A percentile compares a stretch with the other conserved stretches of the same genome.
Conservation (phyloP, 2,797 vertebrate species). For the Carapus acus region DNA sequence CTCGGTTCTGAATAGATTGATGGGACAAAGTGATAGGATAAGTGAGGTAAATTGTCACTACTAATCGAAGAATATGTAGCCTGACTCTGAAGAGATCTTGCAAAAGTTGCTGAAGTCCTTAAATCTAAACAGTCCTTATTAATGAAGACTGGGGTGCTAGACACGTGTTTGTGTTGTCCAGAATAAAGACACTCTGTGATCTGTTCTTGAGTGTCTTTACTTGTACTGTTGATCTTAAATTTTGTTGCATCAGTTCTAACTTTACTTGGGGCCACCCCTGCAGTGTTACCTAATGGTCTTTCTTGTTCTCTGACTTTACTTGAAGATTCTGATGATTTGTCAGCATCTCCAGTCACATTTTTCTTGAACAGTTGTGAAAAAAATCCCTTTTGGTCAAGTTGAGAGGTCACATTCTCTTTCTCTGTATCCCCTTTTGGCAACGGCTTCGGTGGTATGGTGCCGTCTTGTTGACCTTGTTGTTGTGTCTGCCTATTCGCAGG, state of each 20-base stretch:
- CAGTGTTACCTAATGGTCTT: slow-evolving; percentile 14
- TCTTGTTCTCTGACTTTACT: slow-evolving; percentile 31
- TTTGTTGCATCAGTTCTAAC: slow-evolving; percentile 32
- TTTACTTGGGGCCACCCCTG: slow-evolving; percentile 25
- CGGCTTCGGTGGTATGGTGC: slow-evolving; percentile 30
- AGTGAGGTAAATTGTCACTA: slow-evolving; percentile 60
- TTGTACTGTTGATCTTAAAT: slow-evolving; percentile 4
- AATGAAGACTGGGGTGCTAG: slow-evolving; percentile 48
- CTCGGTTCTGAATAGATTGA: slow-evolving; percentile 45
- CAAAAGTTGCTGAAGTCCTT: slow-evolving; percentile 67
- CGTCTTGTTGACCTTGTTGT: slow-evolving; percentile 31
- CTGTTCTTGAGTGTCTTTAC: slow-evolving; percentile 25
- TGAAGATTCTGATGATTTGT: slow-evolving; percentile 48
- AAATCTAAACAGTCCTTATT: slow-evolving; percentile 69
- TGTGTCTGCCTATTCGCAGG: slow-evolving; percentile 23
- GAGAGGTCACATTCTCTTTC: slow-evolving; percentile 52
- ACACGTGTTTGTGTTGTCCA: slow-evolving; percentile 56
- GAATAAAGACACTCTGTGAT: slow-evolving; percentile 50
- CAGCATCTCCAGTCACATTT: slow-evolving; percentile 63
- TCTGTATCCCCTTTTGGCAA: slow-evolving; percentile 49
- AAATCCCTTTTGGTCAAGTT: slow-evolving; percentile 62
- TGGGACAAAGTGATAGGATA: slow-evolving; percentile 43
- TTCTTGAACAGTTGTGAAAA: slow-evolving; percentile 77
- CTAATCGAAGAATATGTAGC: slow-evolving; percentile 58
- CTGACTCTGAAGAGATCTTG: slow-evolving; percentile 62